phyloP scores from a whole-genome alignment of 2,888 invertebrate species.

The Saturnia japonica region DNA sequence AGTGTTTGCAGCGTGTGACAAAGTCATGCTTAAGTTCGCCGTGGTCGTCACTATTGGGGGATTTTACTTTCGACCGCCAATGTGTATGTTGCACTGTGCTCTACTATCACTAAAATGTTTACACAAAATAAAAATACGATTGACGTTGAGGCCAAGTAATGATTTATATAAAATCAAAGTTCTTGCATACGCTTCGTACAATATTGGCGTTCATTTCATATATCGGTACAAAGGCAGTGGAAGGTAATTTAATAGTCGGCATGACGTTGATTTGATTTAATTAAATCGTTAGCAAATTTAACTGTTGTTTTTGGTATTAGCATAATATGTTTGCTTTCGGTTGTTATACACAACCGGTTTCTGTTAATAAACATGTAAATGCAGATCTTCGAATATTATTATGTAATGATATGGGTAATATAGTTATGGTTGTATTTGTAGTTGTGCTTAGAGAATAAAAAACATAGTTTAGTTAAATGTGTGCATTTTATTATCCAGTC shows the following conservation, averaged over 20 bases:
- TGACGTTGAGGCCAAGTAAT: not conserved
- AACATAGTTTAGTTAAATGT: not conserved
- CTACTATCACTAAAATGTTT: too few relatives aligned
- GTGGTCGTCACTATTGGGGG: not conserved
- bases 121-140: not conserved
- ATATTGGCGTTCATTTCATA: not conserved
- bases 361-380: slow-evolving; percentile 34
- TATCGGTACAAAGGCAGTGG: not conserved
- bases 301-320: slow-evolving; percentile 33
- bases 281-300: slow-evolving; percentile 37
- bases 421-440: not conserved
- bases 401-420: slow-evolving; percentile 11
- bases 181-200: too few relatives aligned
- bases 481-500: not conserved
- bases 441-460: not conserved
- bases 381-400: slow-evolving; percentile 26
- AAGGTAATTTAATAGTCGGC: slow-evolving; percentile 34
- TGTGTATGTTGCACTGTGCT: too few relatives aligned
- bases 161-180: not conserved
- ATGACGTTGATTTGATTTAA: slow-evolving; percentile 41
- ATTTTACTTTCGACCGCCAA: not conserved
- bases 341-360: slow-evolving; percentile 31
- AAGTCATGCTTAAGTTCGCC: not conserved
- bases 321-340: slow-evolving; percentile 36
- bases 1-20: not conserved